Evolutionary conservation across 2,113 vertebrate species (phyloP).

Genomic region (Haemorhous mexicanus): DNA sequence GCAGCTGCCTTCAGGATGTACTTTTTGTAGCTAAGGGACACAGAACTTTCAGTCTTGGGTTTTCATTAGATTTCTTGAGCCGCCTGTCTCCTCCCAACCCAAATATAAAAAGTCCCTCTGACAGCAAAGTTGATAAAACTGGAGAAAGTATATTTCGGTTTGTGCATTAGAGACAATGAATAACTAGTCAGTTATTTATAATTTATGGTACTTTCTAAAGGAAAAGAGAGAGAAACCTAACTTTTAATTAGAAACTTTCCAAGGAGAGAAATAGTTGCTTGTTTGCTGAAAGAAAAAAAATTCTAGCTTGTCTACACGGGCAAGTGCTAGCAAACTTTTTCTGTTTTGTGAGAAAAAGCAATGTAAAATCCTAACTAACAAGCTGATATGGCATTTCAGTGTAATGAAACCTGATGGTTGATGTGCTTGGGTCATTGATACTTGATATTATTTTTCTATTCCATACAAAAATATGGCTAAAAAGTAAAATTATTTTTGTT

Average conservation of each 20-base stretch:
- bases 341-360: background rate
- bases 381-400: background rate
- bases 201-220: background rate
- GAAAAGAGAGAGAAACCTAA: background rate
- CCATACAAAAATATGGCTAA: background rate
- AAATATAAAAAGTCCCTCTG: background rate
- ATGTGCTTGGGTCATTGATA: background rate
- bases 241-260: conserved; percentile 41
- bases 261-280: background rate
- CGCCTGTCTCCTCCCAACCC: background rate
- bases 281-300: background rate
- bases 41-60: background rate
- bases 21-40: background rate
- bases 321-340: background rate
- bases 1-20: background rate
- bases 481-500: background rate
- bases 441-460: background rate
- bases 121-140: background rate
- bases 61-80: conserved; percentile 6
- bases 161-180: background rate
- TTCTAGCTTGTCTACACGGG: background rate
- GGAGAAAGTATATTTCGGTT: background rate
- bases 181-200: conserved; percentile 35
- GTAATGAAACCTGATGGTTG: background rate
- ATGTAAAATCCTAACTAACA: background rate